A percentile compares a stretch with the other conserved stretches of the same genome.
These are phyloP conservation scores for Promerops cafer DNA, from an alignment of 2,113 vertebrate genomes.

Conservation along the genomic window DNA sequence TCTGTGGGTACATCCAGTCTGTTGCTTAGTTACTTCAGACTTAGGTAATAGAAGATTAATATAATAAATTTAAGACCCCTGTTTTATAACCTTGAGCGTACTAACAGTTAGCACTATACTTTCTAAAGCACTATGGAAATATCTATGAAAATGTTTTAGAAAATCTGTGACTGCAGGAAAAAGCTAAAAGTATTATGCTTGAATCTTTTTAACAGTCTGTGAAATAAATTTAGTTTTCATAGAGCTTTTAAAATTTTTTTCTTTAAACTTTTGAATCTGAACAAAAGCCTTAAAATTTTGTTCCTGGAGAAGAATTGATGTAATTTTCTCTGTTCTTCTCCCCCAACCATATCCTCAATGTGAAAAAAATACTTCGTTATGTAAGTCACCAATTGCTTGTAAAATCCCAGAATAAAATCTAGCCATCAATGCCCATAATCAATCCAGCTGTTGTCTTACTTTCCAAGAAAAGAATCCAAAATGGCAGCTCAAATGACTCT, in stretches of 20 bases:
- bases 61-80: neutral
- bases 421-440: neutral
- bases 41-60: neutral
- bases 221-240: neutral
- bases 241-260: neutral
- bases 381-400: neutral
- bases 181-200: neutral
- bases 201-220: neutral
- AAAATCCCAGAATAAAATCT: neutral
- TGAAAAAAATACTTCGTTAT: neutral
- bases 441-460: neutral
- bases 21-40: neutral
- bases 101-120: neutral
- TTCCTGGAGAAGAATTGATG: neutral
- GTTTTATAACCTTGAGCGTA: neutral
- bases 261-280: neutral
- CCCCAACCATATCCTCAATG: neutral
- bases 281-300: neutral
- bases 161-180: neutral
- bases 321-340: neutral
- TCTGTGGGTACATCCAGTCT: accelerated
- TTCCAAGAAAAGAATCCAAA: neutral
- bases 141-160: neutral
- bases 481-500: neutral
- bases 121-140: neutral